Evolutionary conservation across 2,113 vertebrate genomes (phyloP).

Genomic region (Capricornis sumatraensis): DNA sequence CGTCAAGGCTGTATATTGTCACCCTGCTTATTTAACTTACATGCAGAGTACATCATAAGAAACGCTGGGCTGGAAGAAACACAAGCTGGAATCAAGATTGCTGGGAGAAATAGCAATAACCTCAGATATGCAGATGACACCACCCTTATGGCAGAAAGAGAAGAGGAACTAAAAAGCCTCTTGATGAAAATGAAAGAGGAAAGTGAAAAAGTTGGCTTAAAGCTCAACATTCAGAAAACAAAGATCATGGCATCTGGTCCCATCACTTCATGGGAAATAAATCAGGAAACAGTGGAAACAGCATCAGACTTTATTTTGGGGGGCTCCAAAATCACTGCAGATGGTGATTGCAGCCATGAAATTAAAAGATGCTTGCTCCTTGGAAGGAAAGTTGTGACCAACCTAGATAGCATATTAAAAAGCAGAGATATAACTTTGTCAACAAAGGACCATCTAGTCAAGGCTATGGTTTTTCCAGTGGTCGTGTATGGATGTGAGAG

Average conservation of each 20-base stretch:
- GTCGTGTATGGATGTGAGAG: not conserved
- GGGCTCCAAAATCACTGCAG: not conserved
- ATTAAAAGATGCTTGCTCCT: not conserved
- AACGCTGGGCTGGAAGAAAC: not conserved
- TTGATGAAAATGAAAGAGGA: not conserved
- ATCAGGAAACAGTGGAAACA: not conserved
- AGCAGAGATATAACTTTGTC: not conserved
- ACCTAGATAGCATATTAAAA: not conserved
- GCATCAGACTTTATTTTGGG: rapidly evolving
- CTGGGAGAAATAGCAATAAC: rapidly evolving
- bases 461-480: not conserved
- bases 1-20: not conserved
- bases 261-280: not conserved
- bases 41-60: not conserved
- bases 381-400: not conserved
- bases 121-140: not conserved
- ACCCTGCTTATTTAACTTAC: not conserved
- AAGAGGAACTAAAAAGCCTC: not conserved
- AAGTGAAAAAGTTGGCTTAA: not conserved
- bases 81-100: not conserved
- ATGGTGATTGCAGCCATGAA: not conserved
- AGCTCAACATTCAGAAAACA: not conserved
- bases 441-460: not conserved
- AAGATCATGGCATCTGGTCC: not conserved
- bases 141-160: not conserved